Evolutionary conservation across 2,888 invertebrate genomes (phyloP).

Genomic region (Zaprionus obscuricornis): DNA sequence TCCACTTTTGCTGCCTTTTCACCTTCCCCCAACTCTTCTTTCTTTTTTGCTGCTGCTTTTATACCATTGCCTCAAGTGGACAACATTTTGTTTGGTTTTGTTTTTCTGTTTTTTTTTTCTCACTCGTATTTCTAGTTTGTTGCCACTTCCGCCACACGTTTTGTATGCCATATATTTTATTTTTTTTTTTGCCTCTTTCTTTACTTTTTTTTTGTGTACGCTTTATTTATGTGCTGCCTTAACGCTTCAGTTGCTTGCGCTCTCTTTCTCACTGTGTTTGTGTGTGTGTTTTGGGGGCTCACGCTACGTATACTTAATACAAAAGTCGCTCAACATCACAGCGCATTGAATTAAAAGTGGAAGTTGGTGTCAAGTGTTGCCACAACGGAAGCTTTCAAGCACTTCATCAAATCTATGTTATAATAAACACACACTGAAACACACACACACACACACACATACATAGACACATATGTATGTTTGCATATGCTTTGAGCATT

Average conservation of each 20-base stretch:
- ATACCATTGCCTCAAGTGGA: constrained; percentile 59
- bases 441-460: no score
- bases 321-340: constrained; percentile 43
- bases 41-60: constrained; percentile 14
- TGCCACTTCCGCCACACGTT: constrained; percentile 65
- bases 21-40: background rate
- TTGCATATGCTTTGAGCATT: constrained; percentile 4
- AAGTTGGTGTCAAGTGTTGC: constrained; percentile 59
- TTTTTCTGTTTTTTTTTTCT: background rate
- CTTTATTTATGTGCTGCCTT: constrained; percentile 59
- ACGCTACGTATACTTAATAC: constrained; percentile 59
- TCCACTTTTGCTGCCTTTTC: no score
- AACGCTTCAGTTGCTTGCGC: constrained; percentile 9
- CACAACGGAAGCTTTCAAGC: constrained; percentile 69
- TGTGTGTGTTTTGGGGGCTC: constrained; percentile 5
- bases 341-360: constrained; percentile 65
- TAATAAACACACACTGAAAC: no score
- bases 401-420: constrained; percentile 71
- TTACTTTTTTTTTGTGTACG: constrained; percentile 57
- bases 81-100: constrained; percentile 59
- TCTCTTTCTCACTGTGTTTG: constrained; percentile 23
- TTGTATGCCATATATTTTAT: constrained; percentile 56
- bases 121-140: constrained; percentile 49
- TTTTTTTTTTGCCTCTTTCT: constrained; percentile 5
- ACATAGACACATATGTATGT: no score